Percentiles rank a stretch among this genome's conserved stretches.
phyloP scores from a whole-genome alignment of 2,113 vertebrate genomes.

The Ceuthmochares aereus region DNA sequence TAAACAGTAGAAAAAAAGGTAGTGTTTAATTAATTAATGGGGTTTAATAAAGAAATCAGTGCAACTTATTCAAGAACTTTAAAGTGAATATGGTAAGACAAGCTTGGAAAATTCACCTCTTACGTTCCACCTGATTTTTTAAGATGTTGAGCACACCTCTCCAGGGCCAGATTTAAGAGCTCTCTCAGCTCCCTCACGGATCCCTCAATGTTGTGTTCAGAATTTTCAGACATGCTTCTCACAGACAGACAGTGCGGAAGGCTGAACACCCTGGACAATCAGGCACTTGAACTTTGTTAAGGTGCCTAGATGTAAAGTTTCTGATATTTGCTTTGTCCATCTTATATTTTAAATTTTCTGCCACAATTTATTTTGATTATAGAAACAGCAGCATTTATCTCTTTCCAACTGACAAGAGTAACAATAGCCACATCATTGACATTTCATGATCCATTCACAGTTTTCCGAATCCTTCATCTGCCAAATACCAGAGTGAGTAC shows the following conservation, averaged over 20 bases:
- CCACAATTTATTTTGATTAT: background rate
- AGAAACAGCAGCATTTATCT: background rate
- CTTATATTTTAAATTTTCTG: background rate
- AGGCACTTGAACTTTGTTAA: background rate
- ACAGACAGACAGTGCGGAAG: background rate
- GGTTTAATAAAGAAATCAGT: background rate
- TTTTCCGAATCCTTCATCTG: background rate
- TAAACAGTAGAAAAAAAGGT: background rate
- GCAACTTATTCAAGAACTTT: background rate
- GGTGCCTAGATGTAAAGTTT: background rate
- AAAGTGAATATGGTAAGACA: background rate
- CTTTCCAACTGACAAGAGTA: background rate
- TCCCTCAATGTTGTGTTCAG: background rate
- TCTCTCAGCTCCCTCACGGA: background rate
- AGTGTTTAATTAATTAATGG: background rate
- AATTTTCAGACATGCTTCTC: background rate
- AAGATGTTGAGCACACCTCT: background rate
- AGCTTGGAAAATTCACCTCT: background rate
- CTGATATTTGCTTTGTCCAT: background rate
- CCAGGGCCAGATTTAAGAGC: background rate
- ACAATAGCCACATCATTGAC: background rate
- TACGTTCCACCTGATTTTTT: background rate
- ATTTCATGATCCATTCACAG: background rate
- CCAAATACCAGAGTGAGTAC: background rate
- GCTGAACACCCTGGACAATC: background rate